Conservation (phyloP, 2,888 invertebrate genomes). For the Vannuccia rotundouncinata region DNA sequence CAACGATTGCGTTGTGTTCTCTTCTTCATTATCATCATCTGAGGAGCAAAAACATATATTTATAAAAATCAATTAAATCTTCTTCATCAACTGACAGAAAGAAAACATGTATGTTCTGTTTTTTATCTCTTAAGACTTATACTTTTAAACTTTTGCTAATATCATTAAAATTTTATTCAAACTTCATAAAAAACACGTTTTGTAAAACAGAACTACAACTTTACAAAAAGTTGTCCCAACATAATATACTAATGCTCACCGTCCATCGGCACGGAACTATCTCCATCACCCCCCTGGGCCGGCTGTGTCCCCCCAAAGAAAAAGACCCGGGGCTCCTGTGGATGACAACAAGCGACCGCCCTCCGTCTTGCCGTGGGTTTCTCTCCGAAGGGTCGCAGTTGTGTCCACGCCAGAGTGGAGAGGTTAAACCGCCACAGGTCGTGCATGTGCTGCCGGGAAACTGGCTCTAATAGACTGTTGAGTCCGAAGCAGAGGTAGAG, state of each 20-base stretch:
- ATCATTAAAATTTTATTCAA: no score
- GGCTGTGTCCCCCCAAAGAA: slow-evolving; percentile 13
- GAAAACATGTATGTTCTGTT: no score
- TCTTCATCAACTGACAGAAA: no score
- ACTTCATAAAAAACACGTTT: no score
- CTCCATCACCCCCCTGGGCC: neutral
- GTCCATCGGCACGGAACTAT: no score
- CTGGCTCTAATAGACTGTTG: neutral
- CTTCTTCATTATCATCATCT: neutral
- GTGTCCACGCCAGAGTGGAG: neutral
- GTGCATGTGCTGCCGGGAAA: neutral
- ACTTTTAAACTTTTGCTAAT: no score
- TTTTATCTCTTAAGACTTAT: no score
- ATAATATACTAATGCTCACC: no score
- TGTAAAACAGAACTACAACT: no score
- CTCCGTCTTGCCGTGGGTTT: neutral
- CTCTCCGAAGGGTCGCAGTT: neutral
- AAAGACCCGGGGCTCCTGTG: neutral
- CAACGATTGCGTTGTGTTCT: neutral
- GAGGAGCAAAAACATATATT: no score
- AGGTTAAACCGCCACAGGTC: neutral
- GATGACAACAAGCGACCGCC: neutral
- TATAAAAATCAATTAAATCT: no score
- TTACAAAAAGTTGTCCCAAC: no score
- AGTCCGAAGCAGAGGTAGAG: slow-evolving; percentile 13